A percentile compares a stretch with the other conserved stretches of the same genome.
Conservation (phyloP, 2,113 vertebrate genomes). For the Maccullochella peelii region DNA sequence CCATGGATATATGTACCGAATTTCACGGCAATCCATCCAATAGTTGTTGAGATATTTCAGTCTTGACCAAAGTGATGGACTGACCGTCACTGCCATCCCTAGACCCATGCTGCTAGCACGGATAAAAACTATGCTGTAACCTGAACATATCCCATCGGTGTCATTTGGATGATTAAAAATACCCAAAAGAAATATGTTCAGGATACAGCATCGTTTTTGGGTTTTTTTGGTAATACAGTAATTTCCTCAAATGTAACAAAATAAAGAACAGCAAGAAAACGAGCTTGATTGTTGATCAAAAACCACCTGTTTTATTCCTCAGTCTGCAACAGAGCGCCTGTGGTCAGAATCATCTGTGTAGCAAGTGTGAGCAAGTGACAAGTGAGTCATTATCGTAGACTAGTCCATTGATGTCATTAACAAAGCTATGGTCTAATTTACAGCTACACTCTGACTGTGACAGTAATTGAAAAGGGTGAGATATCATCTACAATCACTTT, state of each 20-base stretch:
- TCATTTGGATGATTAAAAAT: slow-evolving; percentile 1
- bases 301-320: slow-evolving; percentile 1
- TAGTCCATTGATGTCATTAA: slow-evolving; percentile 31
- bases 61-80: neutral
- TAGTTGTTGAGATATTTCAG: too few relatives aligned
- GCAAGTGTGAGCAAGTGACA: slow-evolving; percentile 37
- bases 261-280: neutral
- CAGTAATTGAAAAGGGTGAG: slow-evolving; percentile 47
- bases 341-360: slow-evolving; percentile 25
- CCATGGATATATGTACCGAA: too few relatives aligned
- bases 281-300: neutral
- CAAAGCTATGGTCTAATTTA: slow-evolving; percentile 41
- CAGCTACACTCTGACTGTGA: slow-evolving; percentile 18
- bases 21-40: too few relatives aligned
- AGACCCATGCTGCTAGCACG: neutral
- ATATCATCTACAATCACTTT: slow-evolving; percentile 21
- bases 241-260: neutral
- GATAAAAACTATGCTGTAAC: neutral
- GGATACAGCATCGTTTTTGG: too few relatives aligned
- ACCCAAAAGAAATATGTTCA: too few relatives aligned
- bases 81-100: neutral
- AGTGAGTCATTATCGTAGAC: slow-evolving; percentile 33
- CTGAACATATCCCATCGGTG: neutral
- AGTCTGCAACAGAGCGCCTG: neutral
- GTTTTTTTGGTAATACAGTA: too few relatives aligned